Evolutionary conservation across 2,797 vertebrate species (phyloP).

Genomic region (Myiotriccus ornatus): DNA sequence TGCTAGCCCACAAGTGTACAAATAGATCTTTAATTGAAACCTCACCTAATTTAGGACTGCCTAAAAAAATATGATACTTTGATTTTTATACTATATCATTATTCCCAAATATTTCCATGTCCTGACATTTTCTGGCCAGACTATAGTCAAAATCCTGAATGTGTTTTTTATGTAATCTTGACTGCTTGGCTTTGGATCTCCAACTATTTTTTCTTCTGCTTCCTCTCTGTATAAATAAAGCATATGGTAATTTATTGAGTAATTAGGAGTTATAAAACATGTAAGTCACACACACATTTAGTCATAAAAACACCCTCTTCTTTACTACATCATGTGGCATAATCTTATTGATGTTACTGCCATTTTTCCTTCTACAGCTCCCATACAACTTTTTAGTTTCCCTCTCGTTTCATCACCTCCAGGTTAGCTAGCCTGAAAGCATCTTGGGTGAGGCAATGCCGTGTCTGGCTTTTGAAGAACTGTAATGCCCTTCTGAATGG

Average conservation of each 20-base stretch:
- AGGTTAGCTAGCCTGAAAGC: not conserved
- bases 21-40: conserved; percentile 25
- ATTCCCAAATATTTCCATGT: conserved; percentile 34
- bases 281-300: conserved; percentile 40
- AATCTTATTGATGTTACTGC: conserved; percentile 49
- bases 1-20: not conserved
- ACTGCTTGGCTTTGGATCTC: conserved; percentile 30
- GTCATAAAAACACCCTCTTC: conserved; percentile 47
- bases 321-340: conserved; percentile 30
- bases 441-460: not conserved
- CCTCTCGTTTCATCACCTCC: conserved; percentile 3
- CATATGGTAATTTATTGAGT: conserved; percentile 50
- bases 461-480: not conserved
- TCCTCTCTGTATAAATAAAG: conserved; percentile 41
- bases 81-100: conserved; percentile 13
- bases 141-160: conserved; percentile 46
- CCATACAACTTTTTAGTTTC: conserved; percentile 28
- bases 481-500: not conserved
- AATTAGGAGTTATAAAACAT: conserved; percentile 59
- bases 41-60: not conserved
- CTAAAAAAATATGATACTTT: conserved; percentile 14
- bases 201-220: conserved; percentile 39
- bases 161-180: conserved; percentile 42
- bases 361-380: conserved; percentile 31
- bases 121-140: conserved; percentile 51